A percentile compares a stretch with the other conserved stretches of the same genome.
Evolutionary conservation across 1,140 invertebrate species (phyloP).

Genomic region (Drosophila biarmipes): DNA sequence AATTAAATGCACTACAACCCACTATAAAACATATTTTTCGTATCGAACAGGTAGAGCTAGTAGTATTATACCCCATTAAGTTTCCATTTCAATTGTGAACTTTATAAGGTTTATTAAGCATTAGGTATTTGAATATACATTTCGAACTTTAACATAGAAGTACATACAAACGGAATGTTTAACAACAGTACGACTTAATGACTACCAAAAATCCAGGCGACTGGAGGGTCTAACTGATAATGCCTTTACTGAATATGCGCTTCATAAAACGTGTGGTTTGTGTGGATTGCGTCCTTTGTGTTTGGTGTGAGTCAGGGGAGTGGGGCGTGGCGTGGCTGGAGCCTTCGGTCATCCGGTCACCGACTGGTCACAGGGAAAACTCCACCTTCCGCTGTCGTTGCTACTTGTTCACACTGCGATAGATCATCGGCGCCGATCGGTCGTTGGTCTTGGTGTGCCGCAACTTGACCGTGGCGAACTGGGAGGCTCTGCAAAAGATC

Average conservation of each 20-base stretch:
- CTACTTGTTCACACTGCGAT: conserved; percentile 84
- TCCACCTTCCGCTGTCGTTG: conserved; percentile 80
- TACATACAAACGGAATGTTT: conserved; percentile 62
- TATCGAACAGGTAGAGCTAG: too few relatives aligned
- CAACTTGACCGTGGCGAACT: conserved; percentile 94
- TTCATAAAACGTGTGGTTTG: conserved; percentile 27
- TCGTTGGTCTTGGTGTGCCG: conserved; percentile 94
- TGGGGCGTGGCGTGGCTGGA: conserved; percentile 41
- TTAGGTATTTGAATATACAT: conserved; percentile 58
- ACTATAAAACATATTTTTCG: too few relatives aligned
- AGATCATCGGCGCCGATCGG: conserved; percentile 91
- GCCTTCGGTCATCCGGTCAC: conserved; percentile 14
- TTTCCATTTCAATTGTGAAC: conserved; percentile 8
- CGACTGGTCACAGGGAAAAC: conserved; percentile 58
- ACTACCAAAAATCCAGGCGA: conserved; percentile 71
- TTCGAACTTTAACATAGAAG: conserved; percentile 68
- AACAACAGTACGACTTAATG: conserved; percentile 81
- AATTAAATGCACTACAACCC: too few relatives aligned
- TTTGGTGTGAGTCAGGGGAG: conserved; percentile 1
- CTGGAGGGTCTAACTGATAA: conserved; percentile 56
- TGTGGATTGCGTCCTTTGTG: conserved; percentile 20
- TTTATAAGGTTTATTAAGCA: conserved; percentile 53
- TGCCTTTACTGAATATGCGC: conserved; percentile 22
- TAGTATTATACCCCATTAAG: neutral
- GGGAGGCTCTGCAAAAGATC: conserved; percentile 88